These are phyloP conservation scores for Podotricha telesiphe DNA, from an alignment of 2,888 invertebrate genomes.

Conservation along the genomic window DNA sequence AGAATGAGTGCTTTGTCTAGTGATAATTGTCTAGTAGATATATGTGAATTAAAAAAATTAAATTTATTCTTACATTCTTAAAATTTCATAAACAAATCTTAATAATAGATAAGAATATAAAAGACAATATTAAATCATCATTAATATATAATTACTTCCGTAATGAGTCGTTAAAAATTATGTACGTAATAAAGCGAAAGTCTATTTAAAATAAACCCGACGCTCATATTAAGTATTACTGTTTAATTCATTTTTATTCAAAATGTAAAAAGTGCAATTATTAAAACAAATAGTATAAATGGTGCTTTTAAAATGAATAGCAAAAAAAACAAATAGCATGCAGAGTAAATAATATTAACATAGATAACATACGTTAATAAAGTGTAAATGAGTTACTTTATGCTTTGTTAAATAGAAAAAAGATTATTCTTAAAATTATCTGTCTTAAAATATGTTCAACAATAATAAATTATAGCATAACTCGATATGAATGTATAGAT, in stretches of 20 bases:
- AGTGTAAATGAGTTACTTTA: neutral
- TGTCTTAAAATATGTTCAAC: no score
- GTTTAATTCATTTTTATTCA: neutral
- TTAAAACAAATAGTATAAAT: neutral
- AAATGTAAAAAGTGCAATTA: neutral
- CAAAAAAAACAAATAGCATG: no score
- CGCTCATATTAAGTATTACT: neutral
- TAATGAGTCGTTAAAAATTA: neutral
- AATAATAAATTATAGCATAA: no score
- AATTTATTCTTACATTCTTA: neutral
- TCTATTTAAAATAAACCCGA: neutral
- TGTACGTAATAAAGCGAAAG: constrained; percentile 13
- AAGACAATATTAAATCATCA: neutral
- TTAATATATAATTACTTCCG: constrained; percentile 4
- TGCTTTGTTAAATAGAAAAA: neutral
- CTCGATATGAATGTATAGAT: no score
- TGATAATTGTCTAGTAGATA: no score
- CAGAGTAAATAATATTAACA: neutral
- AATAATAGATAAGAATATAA: neutral
- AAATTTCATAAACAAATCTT: neutral
- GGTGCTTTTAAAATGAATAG: no score
- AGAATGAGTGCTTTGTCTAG: no score
- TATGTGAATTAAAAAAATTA: neutral
- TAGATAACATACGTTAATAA: neutral
- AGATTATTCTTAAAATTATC: no score